Percentiles rank a stretch among this genome's conserved stretches.
Evolutionary conservation across 2,888 invertebrate genomes (phyloP).

Genomic region (Cantharis lateralis): DNA sequence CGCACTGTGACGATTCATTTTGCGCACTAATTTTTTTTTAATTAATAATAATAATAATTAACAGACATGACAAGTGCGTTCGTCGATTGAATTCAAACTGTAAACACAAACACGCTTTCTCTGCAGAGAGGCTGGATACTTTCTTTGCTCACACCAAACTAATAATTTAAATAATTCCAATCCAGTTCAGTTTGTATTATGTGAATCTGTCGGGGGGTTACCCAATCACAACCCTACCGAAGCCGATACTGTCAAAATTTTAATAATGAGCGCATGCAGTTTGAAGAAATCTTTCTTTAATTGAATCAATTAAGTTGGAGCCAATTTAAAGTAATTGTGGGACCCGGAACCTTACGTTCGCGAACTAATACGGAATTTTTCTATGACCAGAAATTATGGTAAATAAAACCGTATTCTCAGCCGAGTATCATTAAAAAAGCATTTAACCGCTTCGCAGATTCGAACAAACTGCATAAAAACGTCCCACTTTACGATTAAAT

Average conservation of each 20-base stretch:
- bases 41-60: not conserved
- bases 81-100: not conserved
- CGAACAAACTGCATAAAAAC: not conserved
- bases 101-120: not conserved
- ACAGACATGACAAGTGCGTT: too few relatives aligned
- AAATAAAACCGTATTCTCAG: not conserved
- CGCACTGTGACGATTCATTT: not conserved
- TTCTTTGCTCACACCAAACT: not conserved
- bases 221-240: not conserved
- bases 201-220: too few relatives aligned
- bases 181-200: too few relatives aligned
- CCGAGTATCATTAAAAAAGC: not conserved
- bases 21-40: not conserved
- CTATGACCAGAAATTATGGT: not conserved
- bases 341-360: not conserved
- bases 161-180: not conserved
- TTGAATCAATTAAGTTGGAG: not conserved
- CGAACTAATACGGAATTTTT: not conserved
- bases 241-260: not conserved
- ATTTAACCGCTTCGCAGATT: not conserved
- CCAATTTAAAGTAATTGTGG: not conserved
- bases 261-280: not conserved
- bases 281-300: not conserved
- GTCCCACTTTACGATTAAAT: not conserved
- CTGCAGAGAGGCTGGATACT: not conserved